Conservation (phyloP, 2,888 invertebrate species). For the Acanthosepion pharaonis region DNA sequence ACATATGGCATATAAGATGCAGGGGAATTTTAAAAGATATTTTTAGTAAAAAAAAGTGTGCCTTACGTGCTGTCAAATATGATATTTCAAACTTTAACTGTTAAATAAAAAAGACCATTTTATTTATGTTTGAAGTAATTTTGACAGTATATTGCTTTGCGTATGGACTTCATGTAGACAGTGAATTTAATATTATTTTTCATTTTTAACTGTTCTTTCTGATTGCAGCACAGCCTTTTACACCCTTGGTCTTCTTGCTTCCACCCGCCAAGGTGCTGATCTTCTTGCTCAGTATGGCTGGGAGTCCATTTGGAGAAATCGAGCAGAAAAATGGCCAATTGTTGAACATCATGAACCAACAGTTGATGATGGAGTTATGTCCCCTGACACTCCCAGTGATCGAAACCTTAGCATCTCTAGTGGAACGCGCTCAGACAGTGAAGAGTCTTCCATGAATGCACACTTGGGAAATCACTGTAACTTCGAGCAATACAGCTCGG, state of each 20-base stretch:
- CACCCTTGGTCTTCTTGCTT: slow-evolving; percentile 87
- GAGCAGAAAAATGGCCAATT: slow-evolving; percentile 45
- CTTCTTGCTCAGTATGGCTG: slow-evolving; percentile 82
- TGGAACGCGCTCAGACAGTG: slow-evolving; percentile 35
- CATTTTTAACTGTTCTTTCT: slow-evolving; percentile 15
- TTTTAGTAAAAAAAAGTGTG: no score
- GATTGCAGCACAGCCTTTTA: slow-evolving; percentile 85
- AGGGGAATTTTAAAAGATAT: no score
- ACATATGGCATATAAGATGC: no score
- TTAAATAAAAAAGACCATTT: no score
- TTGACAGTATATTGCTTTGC: no score
- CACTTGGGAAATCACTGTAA: slow-evolving; percentile 21
- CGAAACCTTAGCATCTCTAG: slow-evolving; percentile 34
- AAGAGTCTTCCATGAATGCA: slow-evolving; percentile 36
- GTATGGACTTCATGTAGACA: no score
- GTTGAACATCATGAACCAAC: slow-evolving; percentile 39
- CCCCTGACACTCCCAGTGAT: slow-evolving; percentile 44
- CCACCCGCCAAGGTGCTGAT: slow-evolving; percentile 88
- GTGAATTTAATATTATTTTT: background rate
- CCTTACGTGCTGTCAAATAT: no score
- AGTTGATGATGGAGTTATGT: slow-evolving; percentile 43
- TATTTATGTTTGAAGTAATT: no score
- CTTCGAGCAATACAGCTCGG: slow-evolving; percentile 10
- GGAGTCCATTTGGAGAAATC: slow-evolving; percentile 80
- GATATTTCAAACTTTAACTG: no score